Evolutionary conservation across 2,797 vertebrate species (phyloP).

Genomic region (Alca torda): DNA sequence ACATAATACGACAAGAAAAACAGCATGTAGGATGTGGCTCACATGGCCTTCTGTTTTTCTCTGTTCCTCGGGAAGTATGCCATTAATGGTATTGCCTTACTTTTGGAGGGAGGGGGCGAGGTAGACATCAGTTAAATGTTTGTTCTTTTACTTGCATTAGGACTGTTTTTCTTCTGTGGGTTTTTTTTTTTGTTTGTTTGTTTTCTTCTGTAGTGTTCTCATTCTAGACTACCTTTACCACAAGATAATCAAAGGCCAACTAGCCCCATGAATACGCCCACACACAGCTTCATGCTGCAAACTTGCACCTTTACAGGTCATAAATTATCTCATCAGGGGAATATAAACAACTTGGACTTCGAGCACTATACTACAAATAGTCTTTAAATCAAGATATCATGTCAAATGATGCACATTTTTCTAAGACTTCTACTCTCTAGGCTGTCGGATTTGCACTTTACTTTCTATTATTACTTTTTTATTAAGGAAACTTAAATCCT

Average conservation of each 20-base stretch:
- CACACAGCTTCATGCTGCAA: neutral
- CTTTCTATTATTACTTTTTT: constrained; percentile 43
- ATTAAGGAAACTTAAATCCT: constrained; percentile 45
- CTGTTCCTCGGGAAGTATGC: neutral
- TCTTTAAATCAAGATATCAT: constrained; percentile 12
- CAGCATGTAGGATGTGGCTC: neutral
- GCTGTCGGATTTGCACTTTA: neutral
- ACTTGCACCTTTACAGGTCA: neutral
- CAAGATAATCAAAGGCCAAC: neutral
- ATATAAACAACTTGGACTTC: neutral
- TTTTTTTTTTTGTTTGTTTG: neutral
- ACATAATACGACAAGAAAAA: neutral
- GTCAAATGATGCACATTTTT: neutral
- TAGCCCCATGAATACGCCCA: neutral
- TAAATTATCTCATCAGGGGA: neutral
- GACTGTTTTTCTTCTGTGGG: neutral
- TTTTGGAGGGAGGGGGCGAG: too few species aligned
- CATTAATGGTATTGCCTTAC: neutral
- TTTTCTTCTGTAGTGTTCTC: neutral
- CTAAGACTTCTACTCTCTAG: neutral
- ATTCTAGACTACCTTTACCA: neutral
- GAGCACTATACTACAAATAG: neutral
- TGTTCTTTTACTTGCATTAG: neutral
- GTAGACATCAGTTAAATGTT: neutral
- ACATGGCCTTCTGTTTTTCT: neutral